Conservation (phyloP, 2,797 vertebrate species). For the Anolis apletophallus region DNA sequence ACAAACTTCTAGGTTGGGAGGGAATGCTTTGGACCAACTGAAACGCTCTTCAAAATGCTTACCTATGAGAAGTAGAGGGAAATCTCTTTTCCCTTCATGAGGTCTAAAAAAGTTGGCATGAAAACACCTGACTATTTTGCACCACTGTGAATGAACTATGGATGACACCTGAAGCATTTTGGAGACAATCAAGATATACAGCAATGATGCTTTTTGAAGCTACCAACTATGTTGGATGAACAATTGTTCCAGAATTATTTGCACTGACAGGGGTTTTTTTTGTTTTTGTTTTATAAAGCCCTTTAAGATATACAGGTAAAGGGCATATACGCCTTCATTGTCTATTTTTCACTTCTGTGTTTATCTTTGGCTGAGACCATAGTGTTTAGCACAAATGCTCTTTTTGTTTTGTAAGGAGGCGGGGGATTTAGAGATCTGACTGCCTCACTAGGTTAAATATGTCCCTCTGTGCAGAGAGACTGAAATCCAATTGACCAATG, state of each 20-base stretch:
- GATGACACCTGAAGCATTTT: background rate
- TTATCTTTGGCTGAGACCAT: fast-evolving
- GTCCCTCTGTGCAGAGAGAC: background rate
- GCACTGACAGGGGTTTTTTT: constrained; percentile 29
- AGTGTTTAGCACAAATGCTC: constrained; percentile 21
- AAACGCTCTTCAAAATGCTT: constrained; percentile 68
- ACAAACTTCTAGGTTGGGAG: constrained; percentile 66
- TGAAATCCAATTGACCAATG: background rate
- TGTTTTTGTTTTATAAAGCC: constrained; percentile 35
- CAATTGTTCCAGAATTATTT: constrained; percentile 44
- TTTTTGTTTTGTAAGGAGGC: constrained; percentile 35
- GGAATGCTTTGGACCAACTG: constrained; percentile 48
- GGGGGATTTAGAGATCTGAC: background rate
- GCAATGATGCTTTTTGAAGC: background rate
- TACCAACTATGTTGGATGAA: background rate
- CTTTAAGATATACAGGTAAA: background rate
- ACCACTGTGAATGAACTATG: constrained; percentile 2
- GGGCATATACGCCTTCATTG: constrained; percentile 6
- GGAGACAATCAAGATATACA: background rate
- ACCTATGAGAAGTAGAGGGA: constrained; percentile 67
- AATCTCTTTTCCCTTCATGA: constrained; percentile 16
- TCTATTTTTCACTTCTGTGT: no score
- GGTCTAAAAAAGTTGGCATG: constrained; percentile 59
- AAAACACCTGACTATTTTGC: constrained; percentile 54
- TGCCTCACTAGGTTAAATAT: background rate